Evolutionary conservation across 2,113 vertebrate genomes (phyloP), one percentile per base, ranked within the genome.

Genomic region (Gymnarchus niloticus): DNA sequence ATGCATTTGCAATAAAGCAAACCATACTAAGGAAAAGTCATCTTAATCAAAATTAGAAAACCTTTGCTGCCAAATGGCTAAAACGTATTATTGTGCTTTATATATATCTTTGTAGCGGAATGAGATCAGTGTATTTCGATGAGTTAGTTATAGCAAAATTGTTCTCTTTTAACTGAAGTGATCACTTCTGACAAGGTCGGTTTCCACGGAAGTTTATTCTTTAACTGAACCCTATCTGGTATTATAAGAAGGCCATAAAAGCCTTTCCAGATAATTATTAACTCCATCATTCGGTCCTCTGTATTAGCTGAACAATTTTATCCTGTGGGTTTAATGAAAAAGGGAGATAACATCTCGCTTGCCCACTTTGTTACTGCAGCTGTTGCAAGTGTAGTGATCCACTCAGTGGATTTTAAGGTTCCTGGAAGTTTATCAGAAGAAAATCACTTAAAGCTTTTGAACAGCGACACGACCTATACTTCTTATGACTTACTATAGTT

Each of bases 191-290:
- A 81, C 28, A 19, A 54, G 10, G 37, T 65, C 73, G 19, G 33
- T 14, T 41, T n/a, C 48, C 44, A 52, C 41, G 41, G 56, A 69
- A 37, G 56, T 56, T 88, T 73, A 80, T 76, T 65, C 1, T 86
- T 87, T 84, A 84, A 87, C 81, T 51, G 51, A 54, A 56, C 69
- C 77, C 83, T 78, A 84, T 33, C 41, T 52, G 65, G 83, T 88
- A 54, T 89, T 87, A 88, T 83, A 88, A 87, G 83, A 86, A 89
- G 77, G 80, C 82, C 56, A 23, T 87, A 84, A 78, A 84, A 83
- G 81, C 87, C 83, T 88, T 19, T 86, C 84, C 57, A 87, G 88
- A 89, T 86, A 89, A 49, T 57, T 88, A 90, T 90, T 90, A 90
- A 91, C 88, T 86, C 56, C 28, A 86, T 87, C 54, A 81, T 57